phyloP scores from a whole-genome alignment of 2,888 invertebrate genomes.

The Metallyticus violacea region DNA sequence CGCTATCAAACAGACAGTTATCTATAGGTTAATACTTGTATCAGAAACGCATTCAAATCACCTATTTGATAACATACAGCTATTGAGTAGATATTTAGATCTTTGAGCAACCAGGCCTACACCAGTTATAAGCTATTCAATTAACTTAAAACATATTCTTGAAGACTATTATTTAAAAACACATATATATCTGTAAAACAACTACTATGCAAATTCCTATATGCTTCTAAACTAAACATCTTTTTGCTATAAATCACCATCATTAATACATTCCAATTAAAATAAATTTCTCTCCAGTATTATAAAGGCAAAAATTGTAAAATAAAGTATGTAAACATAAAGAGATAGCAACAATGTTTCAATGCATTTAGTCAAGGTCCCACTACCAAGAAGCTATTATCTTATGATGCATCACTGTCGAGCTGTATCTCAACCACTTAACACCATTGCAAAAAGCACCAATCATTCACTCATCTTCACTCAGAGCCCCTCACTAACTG shows the following conservation, averaged over 20 bases:
- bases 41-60: no score
- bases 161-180: not conserved
- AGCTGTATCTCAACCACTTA: not conserved
- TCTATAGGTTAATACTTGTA: no score
- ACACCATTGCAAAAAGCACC: conserved; percentile 25
- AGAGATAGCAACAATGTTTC: not conserved
- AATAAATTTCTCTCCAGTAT: not conserved
- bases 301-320: not conserved
- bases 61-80: no score
- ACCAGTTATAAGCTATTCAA: no score
- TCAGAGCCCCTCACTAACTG: conserved; percentile 10
- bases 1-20: no score
- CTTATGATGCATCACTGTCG: not conserved
- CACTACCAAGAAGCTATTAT: not conserved
- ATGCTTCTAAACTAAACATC: not conserved
- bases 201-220: not conserved
- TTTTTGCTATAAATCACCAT: not conserved
- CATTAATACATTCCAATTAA: not conserved
- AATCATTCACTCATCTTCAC: conserved; percentile 9
- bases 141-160: not conserved
- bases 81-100: no score
- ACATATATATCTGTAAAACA: not conserved
- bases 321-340: not conserved
- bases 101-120: no score
- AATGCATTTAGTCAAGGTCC: not conserved